phyloP scores from a whole-genome alignment of 2,113 vertebrate genomes.

The Caracal caracal region DNA sequence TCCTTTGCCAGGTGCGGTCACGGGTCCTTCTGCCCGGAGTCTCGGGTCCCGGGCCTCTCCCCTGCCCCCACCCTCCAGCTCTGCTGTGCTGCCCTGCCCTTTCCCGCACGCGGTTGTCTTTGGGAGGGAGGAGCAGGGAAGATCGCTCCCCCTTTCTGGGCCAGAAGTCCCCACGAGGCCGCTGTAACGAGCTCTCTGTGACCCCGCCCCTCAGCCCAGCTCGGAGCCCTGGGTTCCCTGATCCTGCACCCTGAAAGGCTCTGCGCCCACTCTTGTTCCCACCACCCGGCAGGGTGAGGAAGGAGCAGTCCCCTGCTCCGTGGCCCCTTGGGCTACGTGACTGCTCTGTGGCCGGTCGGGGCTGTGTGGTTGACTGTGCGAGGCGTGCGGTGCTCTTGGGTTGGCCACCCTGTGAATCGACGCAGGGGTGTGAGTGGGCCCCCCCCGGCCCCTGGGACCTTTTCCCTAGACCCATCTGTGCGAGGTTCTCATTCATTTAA shows the following conservation, averaged over 20 bases:
- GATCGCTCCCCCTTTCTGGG: neutral
- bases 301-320: neutral
- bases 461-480: neutral
- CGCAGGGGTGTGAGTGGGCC: too few relatives aligned
- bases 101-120: neutral
- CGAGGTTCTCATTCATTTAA: slow-evolving; percentile 63
- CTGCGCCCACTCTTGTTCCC: neutral
- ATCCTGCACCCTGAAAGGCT: accelerated
- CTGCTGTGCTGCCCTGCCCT: neutral
- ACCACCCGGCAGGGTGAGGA: too few relatives aligned
- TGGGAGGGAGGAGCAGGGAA: neutral
- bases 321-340: too few relatives aligned
- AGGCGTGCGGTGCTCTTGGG: neutral
- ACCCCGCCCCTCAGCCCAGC: neutral
- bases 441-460: neutral
- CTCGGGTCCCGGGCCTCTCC: neutral
- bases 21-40: neutral
- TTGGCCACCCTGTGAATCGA: too few relatives aligned
- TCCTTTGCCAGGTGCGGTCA: neutral
- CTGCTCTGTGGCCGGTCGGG: too few relatives aligned
- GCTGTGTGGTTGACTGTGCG: neutral
- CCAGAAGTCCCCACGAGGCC: neutral
- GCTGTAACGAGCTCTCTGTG: neutral
- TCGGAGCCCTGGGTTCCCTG: neutral
- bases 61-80: neutral